phyloP scores from a whole-genome alignment of 23 tunicate genomes.

The Halocynthia roretzi region DNA sequence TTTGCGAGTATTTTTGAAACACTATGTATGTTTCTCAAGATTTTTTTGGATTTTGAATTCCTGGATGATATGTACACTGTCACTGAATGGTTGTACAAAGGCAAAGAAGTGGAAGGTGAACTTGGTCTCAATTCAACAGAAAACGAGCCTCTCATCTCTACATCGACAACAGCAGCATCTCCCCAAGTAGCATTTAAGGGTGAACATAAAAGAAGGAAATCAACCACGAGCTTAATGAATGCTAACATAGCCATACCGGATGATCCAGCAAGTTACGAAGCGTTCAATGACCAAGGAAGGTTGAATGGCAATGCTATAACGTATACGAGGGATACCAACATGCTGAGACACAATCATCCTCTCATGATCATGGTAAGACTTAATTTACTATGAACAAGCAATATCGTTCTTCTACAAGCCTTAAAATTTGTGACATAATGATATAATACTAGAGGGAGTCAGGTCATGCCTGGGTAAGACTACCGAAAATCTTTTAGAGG shows the following conservation, averaged over 20 bases:
- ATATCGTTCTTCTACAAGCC: no score
- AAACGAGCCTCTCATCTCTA: not conserved
- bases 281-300: conserved; percentile 65
- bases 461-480: not conserved
- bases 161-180: not conserved
- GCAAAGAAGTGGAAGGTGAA: not conserved
- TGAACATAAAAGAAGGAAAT: not conserved
- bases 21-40: conserved; percentile 2
- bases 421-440: not conserved
- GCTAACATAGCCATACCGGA: conserved; percentile 12
- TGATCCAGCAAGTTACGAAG: conserved; percentile 42
- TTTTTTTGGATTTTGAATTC: conserved; percentile 67
- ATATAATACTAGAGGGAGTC: not conserved
- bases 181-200: conserved; percentile 17
- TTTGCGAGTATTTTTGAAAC: no score
- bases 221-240: not conserved
- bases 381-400: no score
- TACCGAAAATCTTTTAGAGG: no score
- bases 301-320: conserved; percentile 51
- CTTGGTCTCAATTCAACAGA: not conserved
- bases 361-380: conserved; percentile 67
- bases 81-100: conserved; percentile 56
- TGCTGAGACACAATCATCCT: conserved; percentile 73
- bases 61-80: conserved; percentile 83
- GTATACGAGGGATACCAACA: conserved; percentile 45